A percentile compares a stretch with the other conserved stretches of the same genome.
Conservation (phyloP, 2,113 vertebrate genomes). For the Eulemur rufifrons region DNA sequence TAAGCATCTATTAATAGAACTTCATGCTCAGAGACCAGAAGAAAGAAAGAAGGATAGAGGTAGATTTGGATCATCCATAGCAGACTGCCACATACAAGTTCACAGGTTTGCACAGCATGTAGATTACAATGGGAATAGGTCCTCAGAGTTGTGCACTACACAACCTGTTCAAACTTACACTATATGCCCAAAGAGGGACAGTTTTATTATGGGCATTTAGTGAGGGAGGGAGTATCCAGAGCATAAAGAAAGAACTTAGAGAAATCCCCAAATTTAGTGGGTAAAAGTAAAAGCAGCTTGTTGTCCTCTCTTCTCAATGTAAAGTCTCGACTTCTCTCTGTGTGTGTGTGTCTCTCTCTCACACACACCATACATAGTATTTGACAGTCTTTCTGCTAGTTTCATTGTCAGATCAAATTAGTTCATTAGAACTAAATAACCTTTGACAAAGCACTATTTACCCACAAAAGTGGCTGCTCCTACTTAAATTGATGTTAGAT, state of each 20-base stretch:
- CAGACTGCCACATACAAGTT: neutral
- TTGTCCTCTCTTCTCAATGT: neutral
- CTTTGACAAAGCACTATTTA: neutral
- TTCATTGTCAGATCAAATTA: neutral
- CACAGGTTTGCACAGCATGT: accelerated
- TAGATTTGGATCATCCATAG: neutral
- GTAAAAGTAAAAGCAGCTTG: neutral
- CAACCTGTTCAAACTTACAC: neutral
- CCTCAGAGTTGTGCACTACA: neutral
- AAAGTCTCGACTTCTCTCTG: neutral
- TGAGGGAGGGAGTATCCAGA: neutral
- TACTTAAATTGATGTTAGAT: neutral
- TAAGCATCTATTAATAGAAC: neutral
- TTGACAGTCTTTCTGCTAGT: neutral
- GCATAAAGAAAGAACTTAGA: neutral
- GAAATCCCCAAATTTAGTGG: neutral
- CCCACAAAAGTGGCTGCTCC: neutral
- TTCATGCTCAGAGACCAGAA: neutral
- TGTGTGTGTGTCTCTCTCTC: neutral
- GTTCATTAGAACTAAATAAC: neutral
- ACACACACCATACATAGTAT: neutral
- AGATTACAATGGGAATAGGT: accelerated
- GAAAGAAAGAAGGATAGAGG: neutral
- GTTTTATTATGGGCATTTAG: neutral
- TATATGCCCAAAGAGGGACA: neutral